Base-by-base conservation (phyloP, 2,888 invertebrate genomes). In the Rambutsinella grinnellia region DNA sequence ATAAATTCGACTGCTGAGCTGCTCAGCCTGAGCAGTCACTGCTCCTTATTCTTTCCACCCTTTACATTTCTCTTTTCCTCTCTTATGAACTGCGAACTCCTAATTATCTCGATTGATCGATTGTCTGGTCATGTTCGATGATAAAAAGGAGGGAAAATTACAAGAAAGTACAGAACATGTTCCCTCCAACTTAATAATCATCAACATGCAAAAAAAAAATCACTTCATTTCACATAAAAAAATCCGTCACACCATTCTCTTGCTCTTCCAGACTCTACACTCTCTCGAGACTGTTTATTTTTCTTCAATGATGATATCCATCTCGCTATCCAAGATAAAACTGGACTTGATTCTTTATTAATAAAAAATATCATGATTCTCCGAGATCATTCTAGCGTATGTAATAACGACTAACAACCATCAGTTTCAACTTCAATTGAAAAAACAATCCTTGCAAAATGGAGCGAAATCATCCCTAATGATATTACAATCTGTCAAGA, bases 91-190 rank as follows among this genome's bases (percentile, higher is more conserved):
- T 19, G 61, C 66, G 47, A 67, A 26, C 47, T 26, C 56, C 67
- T 75, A 75, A 75, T 75, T 75, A 75, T 75, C 74, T 36, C 67
- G 74, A 75, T 75, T 75, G 74, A 67, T 36, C 67, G 74, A 75
- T 75, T 75, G 74, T 75, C 62, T 75, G 74, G 74, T 75, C 74
- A 75, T 75, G 74, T 75, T 67, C 66, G 10, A 58, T n/a, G 28
- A 66, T 53, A 36, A 24, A 53, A 53, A 57, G 24, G 36, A 46
- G 54, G 57, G 47, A 63, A 57, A 28, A n/a, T n/a, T n/a, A n/a
- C n/a, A n/a, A n/a, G n/a, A n/a, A n/a, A n/a, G n/a, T 36, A 13
- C 36, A 36, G 36, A 8, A 36, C 36, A 36, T 13, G 13, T 36
- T 13, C 13, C 74, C 47, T 53, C 67, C 67, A 67, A 67, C 61